These are phyloP conservation scores for Drymodes brunneopygia DNA, from an alignment of 2,113 vertebrate species.

Conservation along the genomic window DNA sequence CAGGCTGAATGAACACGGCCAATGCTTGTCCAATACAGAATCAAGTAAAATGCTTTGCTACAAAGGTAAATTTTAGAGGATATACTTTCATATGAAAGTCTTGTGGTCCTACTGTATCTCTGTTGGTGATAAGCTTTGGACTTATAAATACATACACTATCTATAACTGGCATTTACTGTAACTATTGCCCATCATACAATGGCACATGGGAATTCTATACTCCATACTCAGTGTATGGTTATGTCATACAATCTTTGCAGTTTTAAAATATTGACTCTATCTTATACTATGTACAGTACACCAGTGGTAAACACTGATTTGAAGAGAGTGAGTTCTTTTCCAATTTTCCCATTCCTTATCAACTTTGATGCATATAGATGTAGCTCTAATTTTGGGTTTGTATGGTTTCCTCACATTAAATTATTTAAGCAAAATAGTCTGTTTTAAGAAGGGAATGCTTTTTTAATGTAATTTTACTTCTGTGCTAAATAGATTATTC, in stretches of 20 bases:
- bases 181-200: constrained; percentile 62
- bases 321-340: constrained; percentile 12
- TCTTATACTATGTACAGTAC: constrained; percentile 58
- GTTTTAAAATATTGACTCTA: constrained; percentile 55
- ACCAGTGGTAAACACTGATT: constrained; percentile 61
- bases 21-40: constrained; percentile 69
- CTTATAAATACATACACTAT: constrained; percentile 55
- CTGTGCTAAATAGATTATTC: background rate
- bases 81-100: constrained; percentile 73
- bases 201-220: constrained; percentile 56
- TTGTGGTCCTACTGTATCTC: constrained; percentile 60
- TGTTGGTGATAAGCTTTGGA: constrained; percentile 61
- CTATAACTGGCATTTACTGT: constrained; percentile 61
- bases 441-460: background rate
- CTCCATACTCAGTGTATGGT: constrained; percentile 53
- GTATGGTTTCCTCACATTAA: background rate
- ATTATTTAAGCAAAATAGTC: background rate
- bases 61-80: constrained; percentile 70
- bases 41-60: constrained; percentile 70
- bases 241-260: constrained; percentile 48
- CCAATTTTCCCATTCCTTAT: background rate
- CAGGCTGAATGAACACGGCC: constrained; percentile 61
- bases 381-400: constrained; percentile 3
- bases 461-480: background rate
- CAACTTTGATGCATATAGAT: background rate